Percentiles rank a stretch among this genome's conserved stretches.
Conservation (phyloP, 2,113 vertebrate species). For the Butorides virescens region DNA sequence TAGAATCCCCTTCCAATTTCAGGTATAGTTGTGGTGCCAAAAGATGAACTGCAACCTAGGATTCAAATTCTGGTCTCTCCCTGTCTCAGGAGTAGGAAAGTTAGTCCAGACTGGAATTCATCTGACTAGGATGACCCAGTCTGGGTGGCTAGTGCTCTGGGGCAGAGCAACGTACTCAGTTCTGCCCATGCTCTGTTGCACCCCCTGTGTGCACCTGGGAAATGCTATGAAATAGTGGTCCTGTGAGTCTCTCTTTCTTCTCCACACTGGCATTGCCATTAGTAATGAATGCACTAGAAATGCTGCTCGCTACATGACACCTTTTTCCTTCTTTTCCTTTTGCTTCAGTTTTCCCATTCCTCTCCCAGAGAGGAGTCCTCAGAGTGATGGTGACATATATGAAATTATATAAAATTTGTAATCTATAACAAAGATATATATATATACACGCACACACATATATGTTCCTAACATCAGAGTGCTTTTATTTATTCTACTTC, state of each 20-base stretch:
- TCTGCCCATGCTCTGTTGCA: background rate
- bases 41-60: background rate
- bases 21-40: background rate
- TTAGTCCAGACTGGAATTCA: background rate
- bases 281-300: background rate
- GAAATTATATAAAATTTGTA: background rate
- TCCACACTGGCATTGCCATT: rapidly evolving
- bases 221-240: background rate
- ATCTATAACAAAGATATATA: background rate
- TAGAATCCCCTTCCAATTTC: background rate
- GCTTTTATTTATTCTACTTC: background rate
- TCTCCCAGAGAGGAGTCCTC: background rate
- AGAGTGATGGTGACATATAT: background rate
- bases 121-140: background rate
- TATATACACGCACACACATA: background rate
- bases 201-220: rapidly evolving
- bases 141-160: background rate
- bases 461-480: background rate
- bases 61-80: background rate
- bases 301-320: background rate
- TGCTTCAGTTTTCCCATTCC: background rate
- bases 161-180: rapidly evolving
- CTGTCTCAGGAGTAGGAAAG: background rate
- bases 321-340: background rate
- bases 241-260: background rate